A percentile compares a stretch with the other conserved stretches of the same genome.
These are phyloP conservation scores for Hemicrepidius hirtus DNA, from an alignment of 2,888 invertebrate species.

Conservation along the genomic window DNA sequence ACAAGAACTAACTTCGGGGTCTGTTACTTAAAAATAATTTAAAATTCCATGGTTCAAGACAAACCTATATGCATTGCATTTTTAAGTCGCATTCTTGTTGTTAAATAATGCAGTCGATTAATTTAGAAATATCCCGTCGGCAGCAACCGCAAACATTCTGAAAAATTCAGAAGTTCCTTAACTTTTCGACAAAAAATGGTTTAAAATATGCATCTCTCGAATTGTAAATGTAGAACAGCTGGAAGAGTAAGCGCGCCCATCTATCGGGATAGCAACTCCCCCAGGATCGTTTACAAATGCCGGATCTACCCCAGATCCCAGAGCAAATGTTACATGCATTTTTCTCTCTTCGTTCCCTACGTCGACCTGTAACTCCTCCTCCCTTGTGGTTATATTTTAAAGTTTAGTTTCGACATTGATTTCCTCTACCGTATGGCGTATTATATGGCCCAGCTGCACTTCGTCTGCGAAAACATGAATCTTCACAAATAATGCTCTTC, in stretches of 20 bases:
- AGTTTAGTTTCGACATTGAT: slow-evolving; percentile 25
- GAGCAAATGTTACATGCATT: slow-evolving; percentile 32
- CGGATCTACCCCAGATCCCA: slow-evolving; percentile 42
- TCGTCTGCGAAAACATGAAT: slow-evolving; percentile 9
- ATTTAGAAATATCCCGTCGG: slow-evolving; percentile 2
- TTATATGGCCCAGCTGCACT: slow-evolving; percentile 14
- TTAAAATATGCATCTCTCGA: slow-evolving; percentile 43
- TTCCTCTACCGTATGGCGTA: slow-evolving; percentile 6
- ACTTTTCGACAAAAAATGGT: slow-evolving; percentile 32
- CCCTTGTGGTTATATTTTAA: slow-evolving; percentile 31
- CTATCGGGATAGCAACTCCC: slow-evolving; percentile 45
- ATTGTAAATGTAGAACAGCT: slow-evolving; percentile 43
- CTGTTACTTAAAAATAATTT: background rate
- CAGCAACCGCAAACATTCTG: slow-evolving; percentile 17
- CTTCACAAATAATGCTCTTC: slow-evolving; percentile 14
- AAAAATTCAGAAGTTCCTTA: slow-evolving; percentile 29
- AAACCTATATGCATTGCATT: background rate
- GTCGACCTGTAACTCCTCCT: slow-evolving; percentile 34
- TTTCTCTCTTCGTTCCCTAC: slow-evolving; percentile 41
- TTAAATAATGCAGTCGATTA: slow-evolving; percentile 28
- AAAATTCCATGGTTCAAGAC: background rate
- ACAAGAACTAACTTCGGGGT: too few relatives aligned
- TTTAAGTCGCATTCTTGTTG: slow-evolving; percentile 12
- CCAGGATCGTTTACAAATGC: slow-evolving; percentile 47
- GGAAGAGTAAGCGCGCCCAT: slow-evolving; percentile 42